Percentiles rank a stretch among this genome's conserved stretches.
Evolutionary conservation across 2,888 invertebrate species (phyloP).

Genomic region (Hololepta plana): DNA sequence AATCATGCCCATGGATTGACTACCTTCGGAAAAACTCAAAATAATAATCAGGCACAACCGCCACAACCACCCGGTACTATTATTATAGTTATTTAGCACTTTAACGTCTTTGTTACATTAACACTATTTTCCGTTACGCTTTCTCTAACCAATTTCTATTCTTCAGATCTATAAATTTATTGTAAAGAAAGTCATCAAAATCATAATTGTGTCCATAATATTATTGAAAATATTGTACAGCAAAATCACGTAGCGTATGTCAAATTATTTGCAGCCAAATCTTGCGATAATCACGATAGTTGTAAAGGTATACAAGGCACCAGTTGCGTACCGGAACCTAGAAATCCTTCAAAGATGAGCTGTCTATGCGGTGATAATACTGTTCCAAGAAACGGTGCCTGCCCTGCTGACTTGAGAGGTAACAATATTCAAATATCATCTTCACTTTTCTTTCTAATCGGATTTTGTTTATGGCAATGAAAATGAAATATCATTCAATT

Average conservation of each 20-base stretch:
- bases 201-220: conserved; percentile 3
- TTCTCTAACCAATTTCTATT: conserved; percentile 1
- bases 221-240: too few relatives aligned
- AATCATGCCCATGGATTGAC: conserved; percentile 27
- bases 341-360: conserved; percentile 11
- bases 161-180: too few relatives aligned
- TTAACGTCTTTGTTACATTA: too few relatives aligned
- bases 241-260: too few relatives aligned
- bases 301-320: conserved; percentile 22
- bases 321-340: conserved; percentile 19
- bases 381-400: conserved; percentile 21
- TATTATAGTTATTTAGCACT: conserved; percentile 10
- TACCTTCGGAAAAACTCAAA: conserved; percentile 26
- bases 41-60: conserved; percentile 14
- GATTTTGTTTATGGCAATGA: too few relatives aligned
- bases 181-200: neutral
- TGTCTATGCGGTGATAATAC: conserved; percentile 25
- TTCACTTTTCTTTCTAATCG: neutral
- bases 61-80: conserved; percentile 19
- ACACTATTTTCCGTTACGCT: conserved; percentile 1
- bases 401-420: conserved; percentile 19
- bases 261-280: conserved; percentile 13
- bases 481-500: too few relatives aligned
- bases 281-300: conserved; percentile 19
- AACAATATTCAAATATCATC: conserved; percentile 8